Evolutionary conservation across 2,797 vertebrate genomes (phyloP).

Genomic region (Myotis planiceps): DNA sequence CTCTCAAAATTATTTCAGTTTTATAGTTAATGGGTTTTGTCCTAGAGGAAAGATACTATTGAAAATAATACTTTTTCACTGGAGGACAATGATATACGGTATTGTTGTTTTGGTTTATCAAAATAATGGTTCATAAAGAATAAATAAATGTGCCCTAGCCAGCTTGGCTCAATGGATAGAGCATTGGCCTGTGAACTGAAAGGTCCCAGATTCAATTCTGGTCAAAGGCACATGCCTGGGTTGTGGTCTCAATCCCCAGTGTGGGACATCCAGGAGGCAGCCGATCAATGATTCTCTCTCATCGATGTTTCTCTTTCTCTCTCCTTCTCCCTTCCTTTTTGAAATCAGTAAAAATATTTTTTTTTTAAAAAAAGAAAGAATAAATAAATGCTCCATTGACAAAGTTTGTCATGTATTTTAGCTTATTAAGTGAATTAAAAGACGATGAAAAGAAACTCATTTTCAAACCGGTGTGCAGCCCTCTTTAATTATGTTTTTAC

Average conservation of each 20-base stretch:
- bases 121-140: background rate
- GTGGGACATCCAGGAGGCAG: no score
- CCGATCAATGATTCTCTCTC: no score
- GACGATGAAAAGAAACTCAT: background rate
- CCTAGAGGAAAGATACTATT: background rate
- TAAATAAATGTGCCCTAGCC: background rate
- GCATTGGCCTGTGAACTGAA: no score
- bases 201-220: no score
- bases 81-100: background rate
- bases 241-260: no score
- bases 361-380: background rate
- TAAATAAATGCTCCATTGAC: background rate
- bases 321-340: no score
- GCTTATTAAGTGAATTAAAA: conserved; percentile 14
- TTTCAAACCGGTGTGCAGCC: background rate
- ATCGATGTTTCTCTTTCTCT: no score
- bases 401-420: background rate
- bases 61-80: background rate
- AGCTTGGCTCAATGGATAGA: no score
- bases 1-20: background rate
- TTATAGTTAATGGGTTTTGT: background rate
- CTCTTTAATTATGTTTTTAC: background rate
- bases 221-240: no score
- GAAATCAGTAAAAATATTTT: no score
- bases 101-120: background rate